A percentile compares a stretch with the other conserved stretches of the same genome.
These are phyloP conservation scores for Ammospiza nelsoni DNA, from an alignment of 2,113 vertebrate species.

Conservation along the genomic window DNA sequence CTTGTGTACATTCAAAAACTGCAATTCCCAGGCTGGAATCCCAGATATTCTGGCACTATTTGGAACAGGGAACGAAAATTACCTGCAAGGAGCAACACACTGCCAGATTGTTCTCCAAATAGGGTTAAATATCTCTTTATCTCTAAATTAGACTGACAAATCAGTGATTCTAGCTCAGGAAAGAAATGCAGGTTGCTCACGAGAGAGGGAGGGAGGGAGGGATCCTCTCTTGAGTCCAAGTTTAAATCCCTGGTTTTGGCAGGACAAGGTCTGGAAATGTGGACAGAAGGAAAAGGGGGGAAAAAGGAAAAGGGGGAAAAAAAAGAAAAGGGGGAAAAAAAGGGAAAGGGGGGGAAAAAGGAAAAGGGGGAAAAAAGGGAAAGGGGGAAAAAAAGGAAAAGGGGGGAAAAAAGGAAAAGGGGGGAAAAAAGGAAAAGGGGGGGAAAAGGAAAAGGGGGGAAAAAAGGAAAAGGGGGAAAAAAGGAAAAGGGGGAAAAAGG, in stretches of 20 bases:
- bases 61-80: not conserved
- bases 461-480: too few relatives aligned
- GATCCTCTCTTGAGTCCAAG: not conserved
- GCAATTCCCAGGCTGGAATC: not conserved
- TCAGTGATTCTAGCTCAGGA: not conserved
- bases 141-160: not conserved
- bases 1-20: not conserved
- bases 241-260: not conserved
- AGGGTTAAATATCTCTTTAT: not conserved
- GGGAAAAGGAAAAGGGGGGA: too few relatives aligned
- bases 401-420: too few relatives aligned
- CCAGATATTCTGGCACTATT: rapidly evolving
- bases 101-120: not conserved
- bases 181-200: not conserved
- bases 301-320: too few relatives aligned
- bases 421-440: too few relatives aligned
- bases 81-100: not conserved
- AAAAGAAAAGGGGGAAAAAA: too few relatives aligned
- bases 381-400: too few relatives aligned
- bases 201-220: not conserved
- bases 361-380: too few relatives aligned
- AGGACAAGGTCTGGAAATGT: not conserved
- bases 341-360: too few relatives aligned
- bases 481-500: too few relatives aligned
- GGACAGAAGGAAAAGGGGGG: not conserved